Percentiles rank a stretch among this genome's conserved stretches.
phyloP scores from a whole-genome alignment of 1,140 invertebrate genomes.

The Branchinecta lindahli region DNA sequence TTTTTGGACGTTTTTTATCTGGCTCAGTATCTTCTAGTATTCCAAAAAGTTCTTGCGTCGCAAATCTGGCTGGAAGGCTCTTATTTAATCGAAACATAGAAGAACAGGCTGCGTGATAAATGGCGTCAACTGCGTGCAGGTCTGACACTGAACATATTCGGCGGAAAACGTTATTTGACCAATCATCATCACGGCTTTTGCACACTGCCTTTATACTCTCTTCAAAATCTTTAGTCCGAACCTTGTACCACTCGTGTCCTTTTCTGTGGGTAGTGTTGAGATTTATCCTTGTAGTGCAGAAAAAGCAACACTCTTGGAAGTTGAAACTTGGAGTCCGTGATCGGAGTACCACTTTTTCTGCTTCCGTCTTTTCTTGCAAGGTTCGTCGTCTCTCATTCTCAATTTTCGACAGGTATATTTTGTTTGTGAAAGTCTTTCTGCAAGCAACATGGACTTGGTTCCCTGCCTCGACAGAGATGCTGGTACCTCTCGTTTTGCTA shows the following conservation, averaged over 20 bases:
- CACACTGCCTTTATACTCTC: slow-evolving; percentile 8
- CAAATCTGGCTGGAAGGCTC: slow-evolving; percentile 7
- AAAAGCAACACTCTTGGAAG: slow-evolving; percentile 8
- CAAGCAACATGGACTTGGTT: slow-evolving; percentile 5
- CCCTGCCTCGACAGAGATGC: slow-evolving; percentile 7
- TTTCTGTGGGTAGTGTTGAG: slow-evolving; percentile 5
- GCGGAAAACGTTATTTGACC: slow-evolving; percentile 8
- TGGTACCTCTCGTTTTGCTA: slow-evolving; percentile 11
- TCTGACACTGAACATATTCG: slow-evolving; percentile 5
- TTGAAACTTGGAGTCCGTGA: slow-evolving; percentile 8
- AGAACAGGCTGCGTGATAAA: slow-evolving; percentile 8
- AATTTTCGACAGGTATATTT: slow-evolving; percentile 9
- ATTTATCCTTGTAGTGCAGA: slow-evolving; percentile 8
- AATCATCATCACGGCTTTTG: slow-evolving; percentile 8
- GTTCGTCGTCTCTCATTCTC: slow-evolving; percentile 1
- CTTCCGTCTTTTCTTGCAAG: slow-evolving; percentile 8
- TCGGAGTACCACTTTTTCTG: slow-evolving; percentile 8
- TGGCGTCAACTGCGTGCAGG: slow-evolving; percentile 7
- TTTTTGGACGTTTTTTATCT: slow-evolving; percentile 9
- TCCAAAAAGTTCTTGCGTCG: slow-evolving; percentile 8
- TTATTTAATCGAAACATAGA: slow-evolving; percentile 9
- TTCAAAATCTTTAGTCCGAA: slow-evolving; percentile 9
- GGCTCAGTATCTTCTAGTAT: slow-evolving; percentile 5
- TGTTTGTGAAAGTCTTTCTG: slow-evolving; percentile 8
- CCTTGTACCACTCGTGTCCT: slow-evolving; percentile 1